Percentiles rank a stretch among this genome's conserved stretches.
Evolutionary conservation across 2,113 vertebrate species (phyloP).

Genomic region (Gnathonemus longibarbis): DNA sequence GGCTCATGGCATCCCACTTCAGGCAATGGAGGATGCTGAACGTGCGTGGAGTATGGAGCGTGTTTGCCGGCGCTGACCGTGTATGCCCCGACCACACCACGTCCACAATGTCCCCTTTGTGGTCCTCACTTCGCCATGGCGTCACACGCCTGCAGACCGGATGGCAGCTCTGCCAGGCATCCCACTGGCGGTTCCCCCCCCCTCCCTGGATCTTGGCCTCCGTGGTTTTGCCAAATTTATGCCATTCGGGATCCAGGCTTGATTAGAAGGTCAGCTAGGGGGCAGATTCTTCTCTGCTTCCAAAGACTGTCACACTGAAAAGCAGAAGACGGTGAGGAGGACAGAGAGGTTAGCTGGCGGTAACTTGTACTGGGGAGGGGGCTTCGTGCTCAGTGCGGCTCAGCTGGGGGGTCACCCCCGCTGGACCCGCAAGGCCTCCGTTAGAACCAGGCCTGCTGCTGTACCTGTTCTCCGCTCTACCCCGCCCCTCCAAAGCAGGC

Average conservation of each 20-base stretch:
- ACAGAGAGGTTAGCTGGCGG: neutral
- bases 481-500: neutral
- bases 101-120: constrained; percentile 18
- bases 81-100: neutral
- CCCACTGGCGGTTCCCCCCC: neutral
- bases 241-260: neutral
- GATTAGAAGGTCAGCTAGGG: neutral
- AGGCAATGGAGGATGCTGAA: neutral
- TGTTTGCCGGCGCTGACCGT: neutral
- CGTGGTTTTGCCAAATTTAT: neutral
- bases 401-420: neutral
- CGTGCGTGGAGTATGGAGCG: neutral
- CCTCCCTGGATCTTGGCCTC: neutral
- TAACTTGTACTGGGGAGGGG: neutral
- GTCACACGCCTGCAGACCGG: neutral
- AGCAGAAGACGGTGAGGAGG: neutral
- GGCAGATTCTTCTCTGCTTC: neutral
- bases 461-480: neutral
- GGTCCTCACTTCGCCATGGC: neutral
- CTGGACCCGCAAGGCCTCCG: neutral
- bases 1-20: neutral
- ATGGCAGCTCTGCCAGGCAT: neutral
- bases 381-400: neutral
- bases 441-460: neutral
- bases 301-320: neutral